Percentiles rank a stretch among this genome's conserved stretches.
phyloP scores from a whole-genome alignment of 2,888 invertebrate genomes.

The Ecliptopera silaceata region DNA sequence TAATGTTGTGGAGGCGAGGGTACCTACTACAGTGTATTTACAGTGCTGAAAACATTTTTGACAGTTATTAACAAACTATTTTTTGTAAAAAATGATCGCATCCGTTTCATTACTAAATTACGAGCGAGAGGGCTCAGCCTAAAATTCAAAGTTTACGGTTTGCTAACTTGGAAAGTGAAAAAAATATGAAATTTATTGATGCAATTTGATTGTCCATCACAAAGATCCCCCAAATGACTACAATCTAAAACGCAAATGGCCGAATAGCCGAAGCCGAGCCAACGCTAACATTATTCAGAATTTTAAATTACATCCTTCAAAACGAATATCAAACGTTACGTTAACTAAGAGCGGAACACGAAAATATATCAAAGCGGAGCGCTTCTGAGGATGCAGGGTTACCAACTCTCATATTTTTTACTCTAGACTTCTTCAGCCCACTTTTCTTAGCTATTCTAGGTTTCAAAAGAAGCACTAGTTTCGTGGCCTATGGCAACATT shows the following conservation, averaged over 20 bases:
- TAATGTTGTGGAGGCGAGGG: constrained; percentile 48
- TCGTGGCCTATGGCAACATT: no score
- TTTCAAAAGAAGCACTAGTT: no score
- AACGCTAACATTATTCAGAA: constrained; percentile 36
- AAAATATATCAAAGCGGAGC: constrained; percentile 52
- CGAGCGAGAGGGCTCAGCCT: no score
- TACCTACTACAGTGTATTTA: constrained; percentile 7
- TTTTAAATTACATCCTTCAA: constrained; percentile 41
- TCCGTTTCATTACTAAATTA: background rate
- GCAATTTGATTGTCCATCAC: constrained; percentile 23
- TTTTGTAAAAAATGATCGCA: background rate
- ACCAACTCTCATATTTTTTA: constrained; percentile 8
- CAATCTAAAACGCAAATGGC: constrained; percentile 28
- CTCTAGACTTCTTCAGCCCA: background rate
- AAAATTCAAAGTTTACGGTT: no score
- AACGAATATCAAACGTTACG: constrained; percentile 38
- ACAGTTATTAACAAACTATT: background rate
- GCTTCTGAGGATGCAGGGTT: constrained; percentile 27
- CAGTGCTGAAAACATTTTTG: background rate
- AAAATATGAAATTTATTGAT: constrained; percentile 15
- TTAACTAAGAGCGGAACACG: constrained; percentile 43
- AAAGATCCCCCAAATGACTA: constrained; percentile 19
- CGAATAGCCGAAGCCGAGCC: constrained; percentile 31
- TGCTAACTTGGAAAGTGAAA: background rate
- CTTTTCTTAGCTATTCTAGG: background rate